A percentile compares a stretch with the other conserved stretches of the same genome.
phyloP scores from a whole-genome alignment of 1,140 invertebrate species.

The Nasonia giraulti region DNA sequence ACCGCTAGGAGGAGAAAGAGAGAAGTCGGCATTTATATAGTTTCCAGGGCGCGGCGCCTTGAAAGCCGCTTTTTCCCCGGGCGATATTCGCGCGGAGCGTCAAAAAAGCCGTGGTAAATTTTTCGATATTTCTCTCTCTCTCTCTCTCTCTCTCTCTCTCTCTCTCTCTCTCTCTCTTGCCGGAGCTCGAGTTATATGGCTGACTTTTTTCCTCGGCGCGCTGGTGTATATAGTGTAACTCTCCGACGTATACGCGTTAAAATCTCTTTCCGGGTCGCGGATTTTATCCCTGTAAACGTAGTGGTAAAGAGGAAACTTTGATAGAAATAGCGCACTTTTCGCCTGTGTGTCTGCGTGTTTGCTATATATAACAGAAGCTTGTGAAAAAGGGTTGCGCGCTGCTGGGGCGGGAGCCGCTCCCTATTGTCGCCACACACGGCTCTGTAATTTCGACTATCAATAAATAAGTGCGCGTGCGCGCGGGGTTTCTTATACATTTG shows the following conservation, averaged over 20 bases:
- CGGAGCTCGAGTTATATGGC: not conserved
- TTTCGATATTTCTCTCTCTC: not conserved
- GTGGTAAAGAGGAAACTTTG: not conserved
- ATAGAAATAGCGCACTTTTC: not conserved
- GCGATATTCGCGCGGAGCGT: not conserved
- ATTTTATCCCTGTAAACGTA: constrained; percentile 13
- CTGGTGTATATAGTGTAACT: not conserved
- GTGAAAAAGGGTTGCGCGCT: constrained; percentile 33
- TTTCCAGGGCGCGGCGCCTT: not conserved
- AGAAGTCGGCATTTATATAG: not conserved
- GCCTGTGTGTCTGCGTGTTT: too few relatives aligned
- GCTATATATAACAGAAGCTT: too few relatives aligned
- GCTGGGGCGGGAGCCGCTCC: not conserved
- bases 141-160: not conserved
- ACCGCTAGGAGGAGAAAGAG: not conserved
- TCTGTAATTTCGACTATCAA: not conserved
- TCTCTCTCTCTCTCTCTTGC: not conserved
- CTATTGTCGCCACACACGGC: too few relatives aligned
- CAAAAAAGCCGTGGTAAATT: not conserved
- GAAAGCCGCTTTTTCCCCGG: not conserved
- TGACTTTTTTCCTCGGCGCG: not conserved
- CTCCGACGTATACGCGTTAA: not conserved
- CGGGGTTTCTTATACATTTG: too few relatives aligned
- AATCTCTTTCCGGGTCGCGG: not conserved
- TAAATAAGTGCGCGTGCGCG: constrained; percentile 11